These are phyloP conservation scores for Heliothis peltigera DNA, from an alignment of 2,888 invertebrate genomes.

Conservation along the genomic window DNA sequence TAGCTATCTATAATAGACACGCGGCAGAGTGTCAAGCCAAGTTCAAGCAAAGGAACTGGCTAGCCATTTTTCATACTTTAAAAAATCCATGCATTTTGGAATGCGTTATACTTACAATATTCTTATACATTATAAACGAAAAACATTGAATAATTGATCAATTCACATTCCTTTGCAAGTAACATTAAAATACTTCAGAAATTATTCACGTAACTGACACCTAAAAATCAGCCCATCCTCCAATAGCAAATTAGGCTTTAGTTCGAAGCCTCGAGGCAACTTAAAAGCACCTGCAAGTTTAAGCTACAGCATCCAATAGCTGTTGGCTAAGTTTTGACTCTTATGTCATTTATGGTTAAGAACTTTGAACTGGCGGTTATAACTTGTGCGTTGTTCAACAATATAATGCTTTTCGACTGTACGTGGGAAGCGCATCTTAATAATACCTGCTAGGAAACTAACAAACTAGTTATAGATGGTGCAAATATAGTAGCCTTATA, in stretches of 20 bases:
- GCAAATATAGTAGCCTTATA: too few relatives aligned
- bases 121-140: too few relatives aligned
- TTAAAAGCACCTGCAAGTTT: slow-evolving; percentile 47
- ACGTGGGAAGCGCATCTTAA: slow-evolving; percentile 12
- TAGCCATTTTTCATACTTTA: too few relatives aligned
- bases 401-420: slow-evolving; percentile 43
- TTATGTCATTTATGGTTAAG: slow-evolving; percentile 58
- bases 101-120: too few relatives aligned
- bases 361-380: slow-evolving; percentile 58
- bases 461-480: background rate
- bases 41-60: too few relatives aligned
- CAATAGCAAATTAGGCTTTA: slow-evolving; percentile 2
- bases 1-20: too few relatives aligned
- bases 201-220: too few relatives aligned
- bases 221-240: background rate
- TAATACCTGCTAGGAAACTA: slow-evolving; percentile 1
- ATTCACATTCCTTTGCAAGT: too few relatives aligned
- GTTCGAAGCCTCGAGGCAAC: slow-evolving; percentile 1
- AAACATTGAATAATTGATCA: too few relatives aligned
- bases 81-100: too few relatives aligned
- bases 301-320: slow-evolving; percentile 41
- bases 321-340: slow-evolving; percentile 53
- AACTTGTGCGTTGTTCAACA: slow-evolving; percentile 45
- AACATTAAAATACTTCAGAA: too few relatives aligned
- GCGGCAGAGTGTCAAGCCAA: too few relatives aligned